Base-by-base conservation (phyloP, 2,888 invertebrate species). In the Amblyjoppa proteus region DNA sequence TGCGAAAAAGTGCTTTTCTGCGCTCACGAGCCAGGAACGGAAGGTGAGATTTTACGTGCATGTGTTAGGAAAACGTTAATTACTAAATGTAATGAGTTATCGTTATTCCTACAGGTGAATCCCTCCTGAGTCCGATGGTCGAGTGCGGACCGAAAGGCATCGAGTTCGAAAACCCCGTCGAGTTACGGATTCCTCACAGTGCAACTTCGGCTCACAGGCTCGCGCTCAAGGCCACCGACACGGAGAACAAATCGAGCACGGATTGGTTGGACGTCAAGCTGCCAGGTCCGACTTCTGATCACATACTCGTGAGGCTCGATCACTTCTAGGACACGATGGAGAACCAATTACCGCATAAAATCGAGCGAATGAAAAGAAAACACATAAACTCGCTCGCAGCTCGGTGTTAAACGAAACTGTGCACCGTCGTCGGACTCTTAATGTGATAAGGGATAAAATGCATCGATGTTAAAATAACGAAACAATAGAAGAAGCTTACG, bases 71-170 rank as follows among this genome's bases (percentile, higher is more conserved):
- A 41, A 41, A 41, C 41, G 11, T 41, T 25, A 6, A 13, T 45
- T 66, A 25, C 13, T 13, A 31, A 34, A 49, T 25, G 4, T 56
- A 53, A 71, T 41, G 66, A 20, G 20, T 53, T 70, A 2, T 81
- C 75, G 4, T 74, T 34, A 25, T 51, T 83, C 89, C 90, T 94
- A 9, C 94, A 98, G 98, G 98, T 96, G 99, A 99, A 96, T 97
- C 98, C 87, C 96, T 99, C 96, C 95, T 99, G 91, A 98, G 98
- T 91, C 99, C 99, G 84, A 95, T 99, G 91, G 98, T 99, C 92
- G 98, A 99, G 97, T 99, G 99, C 95, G 99, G 99, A 86, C 99
- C 99, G 34, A 98, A 98, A 95, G 97, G 99, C 88, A 96, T 98
- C 89, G 97, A 97, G 94, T 99, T 99, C 95, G 95, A 96, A 84